Evolutionary conservation across 1,140 invertebrate species (phyloP), one percentile per base, ranked within the genome.

Genomic region (Neodiprion pinetum): DNA sequence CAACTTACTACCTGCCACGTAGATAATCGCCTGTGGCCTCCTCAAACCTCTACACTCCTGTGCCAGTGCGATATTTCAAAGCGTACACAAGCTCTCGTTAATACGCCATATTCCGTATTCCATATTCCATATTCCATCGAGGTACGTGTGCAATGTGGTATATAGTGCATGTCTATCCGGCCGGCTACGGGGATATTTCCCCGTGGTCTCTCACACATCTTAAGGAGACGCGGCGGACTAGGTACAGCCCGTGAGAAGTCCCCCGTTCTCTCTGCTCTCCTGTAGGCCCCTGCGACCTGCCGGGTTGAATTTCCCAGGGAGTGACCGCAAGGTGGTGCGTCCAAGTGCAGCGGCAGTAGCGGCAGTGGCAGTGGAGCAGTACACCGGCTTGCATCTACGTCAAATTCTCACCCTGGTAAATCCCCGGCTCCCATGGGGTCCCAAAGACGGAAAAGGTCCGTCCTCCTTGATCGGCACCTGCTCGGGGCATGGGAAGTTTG

Each of bases 241-340:
- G 28, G 53, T 61, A 61, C 5, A 14, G n/a, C 53, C 53, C 53
- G 53, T 61, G 53, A 61, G 53, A 61, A 61, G 53, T 61, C 53
- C 5, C 53, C 7, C 11, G 53, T 61, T 61, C 11, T 12, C 53
- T 17, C 53, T 11, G 5, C n/a, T 12, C 53, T 40, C 28, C 28
- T 40, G 28, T 2, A 40, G 28, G 2, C 28, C 28, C 28, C 28
- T 40, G 28, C 28, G 28, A 61, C 53, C 53, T 61, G n/a, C 53
- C 48, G 80, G 78, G 80, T 80, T 80, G 78, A 75, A 81, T 81
- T 81, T 81, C 80, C 80, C 80, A 81, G 80, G 78, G 75, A 79
- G 75, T 81, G 80, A 81, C 80, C 80, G 80, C 80, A 81, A 81
- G 80, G 80, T 81, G 80, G 78, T 81, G 80, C 80, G 81, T 78